Conservation (phyloP, 2,888 invertebrate species). For the Parnassius mnemosyne region DNA sequence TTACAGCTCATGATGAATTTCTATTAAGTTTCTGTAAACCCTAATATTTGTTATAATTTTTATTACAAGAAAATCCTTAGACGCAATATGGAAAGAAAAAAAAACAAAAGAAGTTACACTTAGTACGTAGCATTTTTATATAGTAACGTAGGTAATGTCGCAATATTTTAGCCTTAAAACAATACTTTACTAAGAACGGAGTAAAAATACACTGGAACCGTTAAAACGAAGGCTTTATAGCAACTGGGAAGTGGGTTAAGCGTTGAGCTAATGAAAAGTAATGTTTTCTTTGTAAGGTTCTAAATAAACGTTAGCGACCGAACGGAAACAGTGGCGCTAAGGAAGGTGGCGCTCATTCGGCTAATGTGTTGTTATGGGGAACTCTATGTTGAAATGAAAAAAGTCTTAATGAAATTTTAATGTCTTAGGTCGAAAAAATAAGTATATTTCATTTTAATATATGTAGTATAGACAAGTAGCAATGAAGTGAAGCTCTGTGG, state of each 20-base stretch:
- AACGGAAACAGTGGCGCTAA: conserved; percentile 12
- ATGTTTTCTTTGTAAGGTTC: conserved; percentile 28
- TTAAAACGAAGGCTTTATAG: conserved; percentile 28
- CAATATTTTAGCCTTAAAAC: conserved; percentile 27
- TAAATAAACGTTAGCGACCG: conserved; percentile 25
- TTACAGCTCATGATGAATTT: too few species aligned
- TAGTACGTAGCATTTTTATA: conserved; percentile 6
- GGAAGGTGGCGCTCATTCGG: conserved; percentile 1
- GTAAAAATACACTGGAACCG: conserved; percentile 24
- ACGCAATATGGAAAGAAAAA: not conserved
- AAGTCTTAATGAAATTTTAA: not conserved
- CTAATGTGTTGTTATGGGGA: conserved; percentile 8
- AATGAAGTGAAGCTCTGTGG: too few species aligned
- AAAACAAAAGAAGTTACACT: conserved; percentile 12
- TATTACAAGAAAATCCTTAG: too few species aligned
- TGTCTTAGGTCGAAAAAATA: too few species aligned
- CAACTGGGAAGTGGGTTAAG: conserved; percentile 29
- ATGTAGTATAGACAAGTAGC: too few species aligned
- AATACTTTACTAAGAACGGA: conserved; percentile 20
- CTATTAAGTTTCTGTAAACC: too few species aligned
- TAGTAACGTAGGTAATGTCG: conserved; percentile 15
- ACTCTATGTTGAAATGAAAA: not conserved
- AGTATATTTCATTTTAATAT: too few species aligned
- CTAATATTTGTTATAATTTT: too few species aligned
- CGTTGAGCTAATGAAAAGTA: conserved; percentile 30